A percentile compares a stretch with the other conserved stretches of the same genome.
phyloP scores from a whole-genome alignment of 2,888 invertebrate species.

The Papilio elwesi region DNA sequence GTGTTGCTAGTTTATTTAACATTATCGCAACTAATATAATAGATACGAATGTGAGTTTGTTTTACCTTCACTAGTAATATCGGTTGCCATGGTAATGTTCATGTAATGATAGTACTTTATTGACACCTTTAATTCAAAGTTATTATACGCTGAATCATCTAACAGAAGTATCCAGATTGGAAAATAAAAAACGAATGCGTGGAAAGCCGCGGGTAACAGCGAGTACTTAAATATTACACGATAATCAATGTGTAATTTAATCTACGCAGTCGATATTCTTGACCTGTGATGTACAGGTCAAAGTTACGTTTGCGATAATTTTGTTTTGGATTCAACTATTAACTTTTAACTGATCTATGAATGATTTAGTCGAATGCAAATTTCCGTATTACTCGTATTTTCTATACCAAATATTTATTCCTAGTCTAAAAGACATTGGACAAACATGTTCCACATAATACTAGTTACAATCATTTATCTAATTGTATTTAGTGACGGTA shows the following conservation, averaged over 20 bases:
- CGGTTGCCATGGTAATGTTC: too few species aligned
- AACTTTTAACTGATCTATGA: neutral
- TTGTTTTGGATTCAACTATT: neutral
- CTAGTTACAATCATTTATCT: neutral
- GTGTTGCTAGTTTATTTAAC: conserved; percentile 1
- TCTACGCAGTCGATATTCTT: conserved; percentile 5
- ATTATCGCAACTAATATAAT: too few species aligned
- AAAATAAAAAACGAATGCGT: too few species aligned
- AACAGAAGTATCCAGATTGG: too few species aligned
- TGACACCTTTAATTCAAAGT: too few species aligned
- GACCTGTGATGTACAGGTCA: conserved; percentile 27
- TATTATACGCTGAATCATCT: too few species aligned
- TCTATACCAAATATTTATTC: too few species aligned
- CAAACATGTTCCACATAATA: conserved; percentile 5
- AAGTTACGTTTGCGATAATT: conserved; percentile 4
- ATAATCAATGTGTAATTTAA: neutral
- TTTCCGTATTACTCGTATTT: neutral
- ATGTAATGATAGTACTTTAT: too few species aligned
- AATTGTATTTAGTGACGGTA: conserved; percentile 46
- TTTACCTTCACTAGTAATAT: too few species aligned
- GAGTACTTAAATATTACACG: neutral
- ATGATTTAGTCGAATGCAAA: neutral
- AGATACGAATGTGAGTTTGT: too few species aligned
- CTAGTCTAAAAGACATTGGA: neutral
- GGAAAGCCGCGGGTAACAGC: too few species aligned